phyloP scores from a whole-genome alignment of 2,113 vertebrate species.

The Crotalus helleri region DNA sequence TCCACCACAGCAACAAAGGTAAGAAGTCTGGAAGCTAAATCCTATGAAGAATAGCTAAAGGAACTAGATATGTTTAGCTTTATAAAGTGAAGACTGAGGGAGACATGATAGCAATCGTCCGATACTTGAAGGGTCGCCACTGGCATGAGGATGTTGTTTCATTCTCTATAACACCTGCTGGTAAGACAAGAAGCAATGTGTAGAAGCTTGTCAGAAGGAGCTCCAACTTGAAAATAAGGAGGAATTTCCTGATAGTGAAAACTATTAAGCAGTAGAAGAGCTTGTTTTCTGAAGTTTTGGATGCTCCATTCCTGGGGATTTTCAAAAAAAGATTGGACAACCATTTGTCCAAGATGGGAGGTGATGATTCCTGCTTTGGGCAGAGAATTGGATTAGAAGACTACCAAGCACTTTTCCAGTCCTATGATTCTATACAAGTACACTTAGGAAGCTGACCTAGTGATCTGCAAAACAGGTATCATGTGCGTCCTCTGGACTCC shows the following conservation, averaged over 20 bases:
- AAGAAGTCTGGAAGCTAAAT: background rate
- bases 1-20: background rate
- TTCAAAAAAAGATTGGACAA: background rate
- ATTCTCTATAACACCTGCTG: background rate
- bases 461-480: background rate
- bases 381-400: background rate
- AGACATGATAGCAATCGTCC: background rate
- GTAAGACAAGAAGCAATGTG: background rate
- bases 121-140: background rate
- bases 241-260: background rate
- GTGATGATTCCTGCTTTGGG: background rate
- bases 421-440: background rate
- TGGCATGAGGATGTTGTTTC: background rate
- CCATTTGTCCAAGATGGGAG: background rate
- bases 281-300: background rate
- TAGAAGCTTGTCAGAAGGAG: too few relatives aligned
- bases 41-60: background rate
- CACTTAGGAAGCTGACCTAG: background rate
- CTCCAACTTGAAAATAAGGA: background rate
- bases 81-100: background rate
- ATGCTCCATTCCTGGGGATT: background rate
- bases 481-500: background rate
- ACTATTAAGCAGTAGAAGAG: background rate
- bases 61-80: background rate
- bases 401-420: background rate